phyloP scores from a whole-genome alignment of 1,140 invertebrate species.

The Paramacrobiotus metropolitanus region DNA sequence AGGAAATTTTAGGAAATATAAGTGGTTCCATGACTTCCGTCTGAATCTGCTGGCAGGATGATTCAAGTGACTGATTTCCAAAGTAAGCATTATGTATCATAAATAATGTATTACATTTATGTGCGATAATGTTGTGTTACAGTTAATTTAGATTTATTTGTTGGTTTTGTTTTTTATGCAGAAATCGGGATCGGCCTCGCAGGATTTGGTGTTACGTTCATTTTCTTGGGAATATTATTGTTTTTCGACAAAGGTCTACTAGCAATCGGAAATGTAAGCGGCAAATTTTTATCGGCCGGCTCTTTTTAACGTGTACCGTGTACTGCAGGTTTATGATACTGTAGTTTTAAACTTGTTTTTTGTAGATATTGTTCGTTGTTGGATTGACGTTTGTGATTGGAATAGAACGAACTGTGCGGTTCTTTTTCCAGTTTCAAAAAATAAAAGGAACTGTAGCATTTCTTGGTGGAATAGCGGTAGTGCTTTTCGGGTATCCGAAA shows the following conservation, averaged over 20 bases:
- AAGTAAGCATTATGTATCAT: conserved; percentile 17
- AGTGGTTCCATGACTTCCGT: too few relatives aligned
- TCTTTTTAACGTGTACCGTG: conserved; percentile 5
- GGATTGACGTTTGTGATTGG: conserved; percentile 91
- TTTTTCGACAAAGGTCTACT: conserved; percentile 93
- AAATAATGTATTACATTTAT: conserved; percentile 2
- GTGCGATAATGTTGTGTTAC: background rate
- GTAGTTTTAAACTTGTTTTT: conserved; percentile 18
- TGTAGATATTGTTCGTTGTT: conserved; percentile 78
- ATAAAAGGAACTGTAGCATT: conserved; percentile 70
- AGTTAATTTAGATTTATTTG: conserved; percentile 5
- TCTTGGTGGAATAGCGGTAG: conserved; percentile 76
- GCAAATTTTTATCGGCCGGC: background rate
- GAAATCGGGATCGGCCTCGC: conserved; percentile 92
- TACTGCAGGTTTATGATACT: background rate
- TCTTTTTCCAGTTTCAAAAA: conserved; percentile 97
- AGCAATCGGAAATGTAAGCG: conserved; percentile 88
- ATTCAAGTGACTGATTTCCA: conserved; percentile 20
- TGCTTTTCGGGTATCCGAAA: conserved; percentile 84
- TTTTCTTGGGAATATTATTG: conserved; percentile 77
- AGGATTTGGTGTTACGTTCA: conserved; percentile 80
- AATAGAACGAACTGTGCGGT: conserved; percentile 73
- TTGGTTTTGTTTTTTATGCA: conserved; percentile 24
- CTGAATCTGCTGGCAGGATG: too few relatives aligned
- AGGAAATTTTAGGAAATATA: too few relatives aligned